Evolutionary conservation across 2,113 vertebrate species (phyloP).

Genomic region (Nycticorax nycticorax): DNA sequence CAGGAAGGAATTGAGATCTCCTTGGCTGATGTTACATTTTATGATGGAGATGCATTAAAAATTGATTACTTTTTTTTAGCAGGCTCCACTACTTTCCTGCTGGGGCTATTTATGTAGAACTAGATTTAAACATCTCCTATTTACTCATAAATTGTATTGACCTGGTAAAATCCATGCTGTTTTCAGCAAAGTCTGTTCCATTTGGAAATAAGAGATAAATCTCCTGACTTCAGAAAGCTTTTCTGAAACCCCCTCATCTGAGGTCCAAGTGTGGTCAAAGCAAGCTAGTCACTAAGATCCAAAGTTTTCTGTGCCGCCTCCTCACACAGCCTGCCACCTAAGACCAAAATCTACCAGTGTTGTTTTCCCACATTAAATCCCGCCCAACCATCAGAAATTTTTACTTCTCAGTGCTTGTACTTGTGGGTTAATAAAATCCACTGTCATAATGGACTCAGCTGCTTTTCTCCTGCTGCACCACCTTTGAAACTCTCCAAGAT

Average conservation of each 20-base stretch:
- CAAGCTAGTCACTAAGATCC: background rate
- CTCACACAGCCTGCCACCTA: background rate
- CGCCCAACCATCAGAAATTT: background rate
- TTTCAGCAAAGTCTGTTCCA: slow-evolving; percentile 11
- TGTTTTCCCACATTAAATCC: background rate
- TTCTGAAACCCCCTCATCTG: background rate
- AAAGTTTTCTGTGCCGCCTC: background rate
- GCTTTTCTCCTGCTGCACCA: background rate
- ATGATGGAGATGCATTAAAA: slow-evolving; percentile 24
- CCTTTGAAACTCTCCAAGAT: background rate
- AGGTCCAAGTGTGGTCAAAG: background rate
- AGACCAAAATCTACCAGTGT: background rate
- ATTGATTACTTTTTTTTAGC: background rate
- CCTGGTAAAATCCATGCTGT: background rate
- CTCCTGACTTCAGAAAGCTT: background rate
- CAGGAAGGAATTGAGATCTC: slow-evolving; percentile 12
- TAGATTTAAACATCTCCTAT: background rate
- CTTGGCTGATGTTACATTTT: background rate
- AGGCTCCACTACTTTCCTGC: slow-evolving; percentile 1
- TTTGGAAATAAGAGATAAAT: slow-evolving; percentile 22
- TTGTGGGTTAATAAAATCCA: background rate
- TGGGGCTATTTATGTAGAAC: background rate
- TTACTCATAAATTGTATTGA: slow-evolving; percentile 40
- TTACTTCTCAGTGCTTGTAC: background rate
- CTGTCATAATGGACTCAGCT: background rate